These are phyloP conservation scores for Petroica traversi DNA, from an alignment of 2,113 vertebrate species.

Conservation along the genomic window DNA sequence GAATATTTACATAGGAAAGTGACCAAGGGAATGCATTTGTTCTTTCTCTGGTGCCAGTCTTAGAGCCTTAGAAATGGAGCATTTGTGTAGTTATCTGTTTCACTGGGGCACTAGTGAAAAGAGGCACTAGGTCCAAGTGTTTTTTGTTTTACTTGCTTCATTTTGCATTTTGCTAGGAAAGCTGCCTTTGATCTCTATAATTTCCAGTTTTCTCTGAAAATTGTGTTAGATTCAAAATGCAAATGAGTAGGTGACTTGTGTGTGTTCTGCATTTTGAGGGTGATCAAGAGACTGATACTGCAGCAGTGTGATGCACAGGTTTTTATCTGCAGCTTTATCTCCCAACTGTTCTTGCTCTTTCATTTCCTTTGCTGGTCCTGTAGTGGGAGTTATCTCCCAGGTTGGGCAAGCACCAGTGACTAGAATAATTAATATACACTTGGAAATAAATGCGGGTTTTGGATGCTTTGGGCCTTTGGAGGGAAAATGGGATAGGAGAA, in stretches of 20 bases:
- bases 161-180: not conserved
- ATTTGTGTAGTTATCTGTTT: not conserved
- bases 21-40: not conserved
- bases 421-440: not conserved
- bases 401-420: not conserved
- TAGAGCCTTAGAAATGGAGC: not conserved
- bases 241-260: not conserved
- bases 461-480: not conserved
- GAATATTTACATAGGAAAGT: not conserved
- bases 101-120: not conserved
- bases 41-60: not conserved
- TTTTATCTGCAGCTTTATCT: slow-evolving; percentile 29
- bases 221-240: not conserved
- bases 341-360: not conserved
- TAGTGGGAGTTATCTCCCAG: not conserved
- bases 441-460: not conserved
- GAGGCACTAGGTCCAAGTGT: not conserved
- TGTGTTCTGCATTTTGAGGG: not conserved
- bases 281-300: not conserved
- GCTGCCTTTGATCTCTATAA: not conserved
- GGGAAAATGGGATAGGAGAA: not conserved
- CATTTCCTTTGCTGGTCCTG: slow-evolving; percentile 27
- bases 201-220: slow-evolving; percentile 19
- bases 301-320: not conserved
- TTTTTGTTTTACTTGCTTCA: not conserved